Percentiles rank a stretch among this genome's conserved stretches.
phyloP scores from a whole-genome alignment of 2,888 invertebrate genomes.

The Helleia helle region DNA sequence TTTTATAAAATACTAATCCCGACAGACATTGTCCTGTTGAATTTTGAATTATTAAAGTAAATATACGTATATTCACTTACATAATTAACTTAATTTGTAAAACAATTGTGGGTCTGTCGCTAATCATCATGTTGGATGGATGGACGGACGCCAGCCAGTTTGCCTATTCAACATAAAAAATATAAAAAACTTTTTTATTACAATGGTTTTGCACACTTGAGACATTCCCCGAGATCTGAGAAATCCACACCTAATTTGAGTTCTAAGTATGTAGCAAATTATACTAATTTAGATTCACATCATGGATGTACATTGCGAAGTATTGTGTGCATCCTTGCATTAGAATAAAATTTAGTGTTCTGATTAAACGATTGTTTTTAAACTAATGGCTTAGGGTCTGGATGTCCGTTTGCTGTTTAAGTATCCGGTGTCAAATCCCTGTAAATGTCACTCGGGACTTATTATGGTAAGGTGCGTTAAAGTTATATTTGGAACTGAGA shows the following conservation, averaged over 20 bases:
- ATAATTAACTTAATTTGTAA: no score
- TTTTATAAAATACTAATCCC: no score
- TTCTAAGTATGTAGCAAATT: not conserved
- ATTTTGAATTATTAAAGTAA: no score
- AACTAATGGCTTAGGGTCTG: conserved; percentile 26
- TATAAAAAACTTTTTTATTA: no score
- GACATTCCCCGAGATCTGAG: not conserved
- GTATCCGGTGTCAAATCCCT: conserved; percentile 46
- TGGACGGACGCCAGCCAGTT: no score
- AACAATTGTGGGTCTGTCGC: no score
- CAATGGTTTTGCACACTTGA: no score
- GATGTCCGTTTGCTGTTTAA: conserved; percentile 29
- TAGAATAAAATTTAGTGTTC: conserved; percentile 23
- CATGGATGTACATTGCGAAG: conserved; percentile 15
- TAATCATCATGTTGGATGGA: no score
- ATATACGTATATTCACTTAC: no score
- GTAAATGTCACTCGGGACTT: not conserved
- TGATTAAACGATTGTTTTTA: conserved; percentile 45
- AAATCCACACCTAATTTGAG: not conserved
- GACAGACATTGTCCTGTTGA: no score
- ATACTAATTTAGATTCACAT: conserved; percentile 21
- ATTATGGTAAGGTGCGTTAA: not conserved
- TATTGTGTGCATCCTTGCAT: conserved; percentile 23
- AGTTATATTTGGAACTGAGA: conserved; percentile 15
- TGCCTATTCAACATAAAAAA: no score